Base-by-base conservation (phyloP, 1,140 invertebrate species). In the Hormaphis cornu region DNA sequence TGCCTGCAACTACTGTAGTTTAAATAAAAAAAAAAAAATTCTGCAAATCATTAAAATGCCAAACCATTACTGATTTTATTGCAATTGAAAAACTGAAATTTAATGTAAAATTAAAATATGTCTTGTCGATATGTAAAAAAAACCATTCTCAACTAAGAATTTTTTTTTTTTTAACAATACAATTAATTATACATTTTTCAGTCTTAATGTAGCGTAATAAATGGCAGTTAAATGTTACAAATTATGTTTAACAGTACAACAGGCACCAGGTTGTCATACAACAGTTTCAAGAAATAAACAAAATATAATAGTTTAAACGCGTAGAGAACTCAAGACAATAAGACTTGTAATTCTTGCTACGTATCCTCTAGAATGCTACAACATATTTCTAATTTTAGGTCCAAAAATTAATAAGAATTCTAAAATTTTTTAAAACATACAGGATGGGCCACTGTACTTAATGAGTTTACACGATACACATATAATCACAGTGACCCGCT, bases 151-250 rank as follows among this genome's bases (percentile, higher is more conserved):
- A 20, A 24, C 1, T 12, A 14, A 40, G 12, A 56, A 22, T n/a
- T 37, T 37, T 40, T 58, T 40, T 58, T 58, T 37, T 24, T 24
- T 58, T 37, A 18, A 10, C 24, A 33, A 3, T 56, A 30, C 26
- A 63, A 63, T 61, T 46, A 63, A 9, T 63, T 44, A 63, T 28
- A 61, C 7, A 63, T 46, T 63, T 46, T 22, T 63, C 58, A 63
- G 58, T 63, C 58, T 63, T 14, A 63, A 63, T 46, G 30, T 46
- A 63, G 28, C 7, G 46, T 46, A n/a, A 53, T 54, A 37, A 63
- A 63, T 63, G 58, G 58, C 58, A 63, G 58, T 63, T 28, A 30
- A 18, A 63, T 44, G 58, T 63, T 63, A 63, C 58, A 46, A 63
- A 42, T 58, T 58, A 14, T 40, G 40, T 40, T 58, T 58, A n/a